Percentiles rank a stretch among this genome's conserved stretches.
These are phyloP conservation scores for Phoebastria nigripes DNA, from an alignment of 2,797 vertebrate genomes.

Conservation along the genomic window DNA sequence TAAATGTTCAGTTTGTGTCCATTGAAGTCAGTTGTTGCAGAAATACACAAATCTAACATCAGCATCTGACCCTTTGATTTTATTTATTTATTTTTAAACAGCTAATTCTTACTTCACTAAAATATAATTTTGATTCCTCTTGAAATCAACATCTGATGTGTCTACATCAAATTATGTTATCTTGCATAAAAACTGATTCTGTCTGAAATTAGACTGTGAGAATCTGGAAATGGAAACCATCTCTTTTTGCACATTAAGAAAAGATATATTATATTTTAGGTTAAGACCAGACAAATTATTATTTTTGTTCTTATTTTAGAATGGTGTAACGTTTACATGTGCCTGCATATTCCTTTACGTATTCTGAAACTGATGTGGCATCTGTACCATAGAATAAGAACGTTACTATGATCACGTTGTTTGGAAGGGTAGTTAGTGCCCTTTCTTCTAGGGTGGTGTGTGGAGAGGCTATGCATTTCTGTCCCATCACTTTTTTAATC, in stretches of 20 bases:
- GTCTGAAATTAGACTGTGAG: neutral
- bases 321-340: neutral
- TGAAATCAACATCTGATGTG: neutral
- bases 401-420: neutral
- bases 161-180: neutral
- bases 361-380: neutral
- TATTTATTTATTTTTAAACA: neutral
- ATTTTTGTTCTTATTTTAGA: neutral
- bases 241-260: neutral
- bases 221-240: neutral
- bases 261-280: neutral
- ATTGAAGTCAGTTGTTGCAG: neutral
- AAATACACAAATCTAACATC: neutral
- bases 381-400: neutral
- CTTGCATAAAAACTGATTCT: neutral
- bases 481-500: neutral
- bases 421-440: neutral
- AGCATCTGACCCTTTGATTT: neutral
- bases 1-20: neutral
- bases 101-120: neutral
- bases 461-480: neutral
- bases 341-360: neutral
- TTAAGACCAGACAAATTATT: neutral
- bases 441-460: neutral
- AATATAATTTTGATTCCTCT: neutral